phyloP scores from a whole-genome alignment of 2,113 vertebrate genomes.

The Chlamydotis undulata region DNA sequence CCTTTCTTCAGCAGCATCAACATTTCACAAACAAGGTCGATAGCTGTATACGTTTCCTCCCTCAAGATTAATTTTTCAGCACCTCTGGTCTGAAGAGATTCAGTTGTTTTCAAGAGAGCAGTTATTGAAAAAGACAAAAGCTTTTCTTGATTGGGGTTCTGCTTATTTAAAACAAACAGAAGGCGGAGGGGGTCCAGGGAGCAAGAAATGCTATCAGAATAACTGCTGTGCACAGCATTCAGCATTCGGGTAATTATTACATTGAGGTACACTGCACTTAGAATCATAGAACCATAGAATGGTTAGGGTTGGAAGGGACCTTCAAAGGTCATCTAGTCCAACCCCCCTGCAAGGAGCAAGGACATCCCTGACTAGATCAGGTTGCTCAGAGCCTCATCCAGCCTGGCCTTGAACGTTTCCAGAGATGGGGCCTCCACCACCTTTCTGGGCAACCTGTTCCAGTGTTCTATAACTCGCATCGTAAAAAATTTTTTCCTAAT shows the following conservation, averaged over 20 bases:
- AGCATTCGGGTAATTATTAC: no score
- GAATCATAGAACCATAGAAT: no score
- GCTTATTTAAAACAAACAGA: background rate
- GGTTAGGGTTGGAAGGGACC: no score
- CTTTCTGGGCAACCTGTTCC: no score
- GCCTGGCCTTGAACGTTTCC: no score
- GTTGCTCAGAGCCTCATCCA: no score
- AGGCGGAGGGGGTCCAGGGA: fast-evolving
- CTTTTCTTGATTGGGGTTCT: background rate
- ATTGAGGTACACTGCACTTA: background rate
- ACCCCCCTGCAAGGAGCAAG: no score
- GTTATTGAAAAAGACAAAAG: background rate
- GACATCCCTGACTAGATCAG: no score
- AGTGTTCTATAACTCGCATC: no score
- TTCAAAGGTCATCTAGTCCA: no score
- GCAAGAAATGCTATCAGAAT: background rate
- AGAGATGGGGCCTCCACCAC: no score
- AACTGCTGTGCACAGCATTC: background rate
- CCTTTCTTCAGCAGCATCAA: background rate
- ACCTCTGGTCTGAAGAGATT: background rate
- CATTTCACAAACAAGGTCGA: background rate
- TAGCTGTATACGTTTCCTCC: background rate
- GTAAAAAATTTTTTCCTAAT: no score
- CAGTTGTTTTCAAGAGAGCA: background rate
- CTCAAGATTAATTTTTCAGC: background rate